Evolutionary conservation across 2,888 invertebrate genomes (phyloP), one percentile per base, ranked within the genome.

Genomic region (Nemapogon koenigi): DNA sequence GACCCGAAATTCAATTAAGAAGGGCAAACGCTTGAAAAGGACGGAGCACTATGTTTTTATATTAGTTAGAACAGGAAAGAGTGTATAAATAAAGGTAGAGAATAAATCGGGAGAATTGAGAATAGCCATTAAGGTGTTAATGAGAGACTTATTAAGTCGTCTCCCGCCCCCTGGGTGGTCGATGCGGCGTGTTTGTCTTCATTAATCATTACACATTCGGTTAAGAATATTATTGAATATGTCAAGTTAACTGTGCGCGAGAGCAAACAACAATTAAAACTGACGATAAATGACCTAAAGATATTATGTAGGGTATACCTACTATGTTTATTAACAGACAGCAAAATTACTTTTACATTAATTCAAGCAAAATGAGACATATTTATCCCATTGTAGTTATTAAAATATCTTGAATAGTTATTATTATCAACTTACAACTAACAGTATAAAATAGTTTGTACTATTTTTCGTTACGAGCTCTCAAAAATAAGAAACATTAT

Each of bases 121-220:
- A 73, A 75, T 71, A 69, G 63, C 73, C 71, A 73, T 75, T 71
- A 73, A 75, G 75, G 76, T 78, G 76, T 75, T 78, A 76, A 78
- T 75, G 72, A 75, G 75, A 65, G 64, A 64, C 73, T 75, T 78
- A 78, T 78, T 75, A 75, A 78, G 76, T 71, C 71, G 72, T 76
- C 72, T 70, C 63, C 35, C 68, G 62, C 69, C 66, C 67, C 43
- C 64, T 75, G 76, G 76, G 76, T 75, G 76, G 76, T 76, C 76
- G 60, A 59, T 53, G 56, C 59, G 58, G 58, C 57, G 57, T 62
- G 60, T 50, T 61, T 58, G 60, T 62, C 62, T 67, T 64, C 71
- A 68, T 73, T 76, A 70, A 73, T 75, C 75, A 66, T 56, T 55
- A 52, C 58, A 56, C 68, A 65, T 69, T 68, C 61, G 62, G 61